phyloP scores from a whole-genome alignment of 2,888 invertebrate genomes.

The Rapana venosa region DNA sequence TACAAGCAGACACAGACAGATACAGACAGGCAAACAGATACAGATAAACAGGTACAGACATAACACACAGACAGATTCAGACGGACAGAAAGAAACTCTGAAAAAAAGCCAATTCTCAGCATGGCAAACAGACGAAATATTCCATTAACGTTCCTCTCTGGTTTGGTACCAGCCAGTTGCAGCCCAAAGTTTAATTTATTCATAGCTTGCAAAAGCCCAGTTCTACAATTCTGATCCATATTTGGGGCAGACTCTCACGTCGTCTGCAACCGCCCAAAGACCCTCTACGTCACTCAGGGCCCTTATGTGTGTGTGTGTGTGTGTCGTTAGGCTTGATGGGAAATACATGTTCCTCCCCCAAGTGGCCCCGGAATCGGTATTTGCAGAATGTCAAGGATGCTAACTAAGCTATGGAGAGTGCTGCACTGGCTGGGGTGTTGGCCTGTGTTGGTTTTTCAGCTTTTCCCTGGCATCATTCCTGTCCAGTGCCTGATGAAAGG shows the following conservation, averaged over 20 bases:
- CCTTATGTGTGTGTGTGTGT: neutral
- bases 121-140: neutral
- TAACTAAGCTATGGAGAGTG: too few species aligned
- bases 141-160: neutral
- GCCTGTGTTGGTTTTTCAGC: too few species aligned
- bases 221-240: neutral
- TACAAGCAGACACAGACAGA: too few species aligned
- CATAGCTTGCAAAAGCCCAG: neutral
- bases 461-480: too few species aligned
- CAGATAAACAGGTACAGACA: neutral
- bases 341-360: slow-evolving; percentile 1
- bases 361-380: neutral
- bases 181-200: neutral
- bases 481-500: too few species aligned
- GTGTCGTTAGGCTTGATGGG: neutral
- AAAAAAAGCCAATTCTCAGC: neutral
- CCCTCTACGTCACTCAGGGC: neutral
- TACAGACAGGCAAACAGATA: too few species aligned
- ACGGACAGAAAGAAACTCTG: neutral
- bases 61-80: neutral
- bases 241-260: too few species aligned
- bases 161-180: neutral
- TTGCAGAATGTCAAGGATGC: neutral
- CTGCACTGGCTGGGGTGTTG: too few species aligned
- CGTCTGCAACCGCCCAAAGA: too few species aligned